Conservation (phyloP, 2,888 invertebrate species). For the Selenia dentaria region DNA sequence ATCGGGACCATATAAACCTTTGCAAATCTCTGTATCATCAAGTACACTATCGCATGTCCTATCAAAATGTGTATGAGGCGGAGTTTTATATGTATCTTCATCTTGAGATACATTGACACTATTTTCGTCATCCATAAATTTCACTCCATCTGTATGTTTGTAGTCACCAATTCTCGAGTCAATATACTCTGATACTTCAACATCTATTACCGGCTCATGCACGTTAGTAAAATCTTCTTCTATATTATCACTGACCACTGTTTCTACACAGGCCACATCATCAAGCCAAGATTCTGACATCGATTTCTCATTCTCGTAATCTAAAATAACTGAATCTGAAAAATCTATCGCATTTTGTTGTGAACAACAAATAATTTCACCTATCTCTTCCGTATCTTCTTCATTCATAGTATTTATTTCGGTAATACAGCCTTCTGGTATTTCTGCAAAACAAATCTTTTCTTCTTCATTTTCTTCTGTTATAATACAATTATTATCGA, state of each 20-base stretch:
- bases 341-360: constrained; percentile 38
- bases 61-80: constrained; percentile 66
- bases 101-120: constrained; percentile 62
- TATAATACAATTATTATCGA: constrained; percentile 69
- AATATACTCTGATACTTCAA: constrained; percentile 37
- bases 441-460: constrained; percentile 62
- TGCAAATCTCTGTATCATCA: constrained; percentile 26
- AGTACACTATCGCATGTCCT: constrained; percentile 42
- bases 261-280: constrained; percentile 75
- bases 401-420: constrained; percentile 39
- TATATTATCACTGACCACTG: constrained; percentile 72
- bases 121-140: constrained; percentile 62
- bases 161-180: constrained; percentile 38
- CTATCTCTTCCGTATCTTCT: constrained; percentile 23
- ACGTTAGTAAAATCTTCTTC: constrained; percentile 63
- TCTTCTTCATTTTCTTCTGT: constrained; percentile 59
- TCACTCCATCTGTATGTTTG: constrained; percentile 55
- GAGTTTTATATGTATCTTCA: constrained; percentile 63
- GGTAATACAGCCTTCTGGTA: constrained; percentile 49
- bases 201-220: constrained; percentile 50
- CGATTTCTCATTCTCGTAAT: constrained; percentile 47
- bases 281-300: constrained; percentile 70
- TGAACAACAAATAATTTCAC: constrained; percentile 11
- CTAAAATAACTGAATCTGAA: constrained; percentile 41
- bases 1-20: constrained; percentile 48